Evolutionary conservation across 1,140 invertebrate genomes (phyloP), one percentile per base, ranked within the genome.

Genomic region (Eumeta japonica): DNA sequence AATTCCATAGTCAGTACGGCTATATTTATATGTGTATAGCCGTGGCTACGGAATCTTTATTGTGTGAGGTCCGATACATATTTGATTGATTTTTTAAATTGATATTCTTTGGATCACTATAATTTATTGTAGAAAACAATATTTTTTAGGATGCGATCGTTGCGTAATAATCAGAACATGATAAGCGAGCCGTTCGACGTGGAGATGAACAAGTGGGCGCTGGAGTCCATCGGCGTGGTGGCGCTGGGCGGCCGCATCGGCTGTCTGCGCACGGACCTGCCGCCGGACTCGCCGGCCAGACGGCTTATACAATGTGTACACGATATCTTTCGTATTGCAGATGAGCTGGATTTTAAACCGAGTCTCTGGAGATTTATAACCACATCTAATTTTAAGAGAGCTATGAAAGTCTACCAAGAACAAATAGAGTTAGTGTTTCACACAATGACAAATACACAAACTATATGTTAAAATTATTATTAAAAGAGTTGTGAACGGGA

Each of bases 201-300:
- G 34, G 81, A 86, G 50, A 67, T 87, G 36, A 83, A 82, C 50
- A 79, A 83, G 51, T 84, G 85, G 81, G 71, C 83, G 1, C 52
- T 89, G 11, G 87, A 89, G 55, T 84, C 83, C 0, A 83, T 88
- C 3, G 81, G 76, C 0, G 58, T 81, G 3, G 78, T 90, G 1
- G 85, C 85, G 1, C 62, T 89, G 20, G 84, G 89, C 20, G 76
- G 75, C 10, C 72, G 84, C 10, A 59, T 90, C 10, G 83, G 81
- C 12, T 83, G 83, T 50, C 55, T 85, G 33, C 47, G 77, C 36
- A 40, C 51, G 0, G 70, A 79, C 28, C 56, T 83, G 2, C 47
- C 74, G 0, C 49, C 66, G 20, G 76, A 82, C 28, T 79, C 77
- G 10, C 80, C 81, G 24, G 76, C 76, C 2, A 71, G 72, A 37